Evolutionary conservation across 2,888 invertebrate genomes (phyloP), one percentile per base, ranked within the genome.

Genomic region (Conchocele bisecta): DNA sequence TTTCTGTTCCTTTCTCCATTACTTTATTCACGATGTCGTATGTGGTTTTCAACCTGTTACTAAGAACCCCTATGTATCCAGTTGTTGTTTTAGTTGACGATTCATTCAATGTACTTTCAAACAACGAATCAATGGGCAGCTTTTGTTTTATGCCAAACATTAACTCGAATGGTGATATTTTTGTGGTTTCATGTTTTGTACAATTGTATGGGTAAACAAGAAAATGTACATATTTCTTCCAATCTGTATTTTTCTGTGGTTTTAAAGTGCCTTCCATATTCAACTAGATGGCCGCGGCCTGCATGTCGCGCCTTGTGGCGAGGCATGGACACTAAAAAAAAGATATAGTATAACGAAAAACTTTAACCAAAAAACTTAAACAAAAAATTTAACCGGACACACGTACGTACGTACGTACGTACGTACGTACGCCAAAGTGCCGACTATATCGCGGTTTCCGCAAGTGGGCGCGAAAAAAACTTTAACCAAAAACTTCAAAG

Each of bases 81-180:
- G 41, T 20, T 33, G 37, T 20, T 33, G 63, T 33, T 31, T 63
- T 31, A 24, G 37, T 61, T 17, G 42, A 41, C 2, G 17, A 33
- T 15, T 51, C 51, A 17, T 37, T 29, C 13, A 15, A 26, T 41
- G 17, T 42, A 41, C 26, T 5, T 51, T 51, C 59, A 58, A 75
- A 70, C 15, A 37, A 50, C 6, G 61, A 35, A 26, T 75, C 75
- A 20, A 72, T 57, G 3, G 71, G 72, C n/a, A 75, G 51, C n/a
- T 63, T 48, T 7, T 68, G 68, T 3, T 57, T 48, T 20, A 68
- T 37, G 9, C 69, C 69, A 39, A 65, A 69, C 65, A 74, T 69
- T 13, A 74, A 29, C 29, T 71, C 17, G 70, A 67, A 29, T n/a
- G n/a, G n/a, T n/a, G n/a, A n/a, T n/a, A n/a, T n/a, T n/a, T n/a